Percentiles rank a stretch among this genome's conserved stretches.
Evolutionary conservation across 2,888 invertebrate species (phyloP).

Genomic region (Agrochola lota): DNA sequence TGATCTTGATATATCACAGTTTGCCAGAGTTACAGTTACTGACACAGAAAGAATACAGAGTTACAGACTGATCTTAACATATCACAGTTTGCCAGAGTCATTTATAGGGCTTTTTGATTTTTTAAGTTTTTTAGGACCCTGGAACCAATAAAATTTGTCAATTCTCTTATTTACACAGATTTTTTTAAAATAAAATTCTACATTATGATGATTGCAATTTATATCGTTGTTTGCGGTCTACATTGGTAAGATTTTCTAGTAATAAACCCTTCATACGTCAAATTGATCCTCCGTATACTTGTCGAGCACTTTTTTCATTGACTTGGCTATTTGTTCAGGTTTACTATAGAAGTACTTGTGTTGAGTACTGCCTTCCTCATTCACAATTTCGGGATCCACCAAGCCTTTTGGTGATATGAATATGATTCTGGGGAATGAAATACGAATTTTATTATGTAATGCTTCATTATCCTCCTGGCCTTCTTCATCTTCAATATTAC

Average conservation of each 20-base stretch:
- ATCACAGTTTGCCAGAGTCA: conserved; percentile 41
- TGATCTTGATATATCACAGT: conserved; percentile 36
- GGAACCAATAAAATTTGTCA: conserved; percentile 64
- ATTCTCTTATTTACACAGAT: conserved; percentile 33
- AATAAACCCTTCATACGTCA: conserved; percentile 75
- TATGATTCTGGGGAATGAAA: conserved; percentile 86
- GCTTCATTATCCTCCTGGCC: not conserved
- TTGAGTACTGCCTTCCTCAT: conserved; percentile 90
- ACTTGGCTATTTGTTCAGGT: conserved; percentile 87
- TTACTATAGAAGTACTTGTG: conserved; percentile 91
- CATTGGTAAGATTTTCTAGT: conserved; percentile 19
- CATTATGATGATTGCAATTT: not conserved
- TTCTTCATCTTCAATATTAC: not conserved
- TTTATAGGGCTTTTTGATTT: conserved; percentile 10
- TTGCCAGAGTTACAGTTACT: conserved; percentile 17
- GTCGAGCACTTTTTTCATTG: conserved; percentile 86
- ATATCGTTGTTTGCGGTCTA: conserved; percentile 14
- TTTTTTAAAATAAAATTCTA: not conserved
- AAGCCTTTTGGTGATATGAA: conserved; percentile 91
- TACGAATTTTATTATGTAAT: not conserved
- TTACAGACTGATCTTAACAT: conserved; percentile 32
- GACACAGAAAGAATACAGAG: conserved; percentile 32
- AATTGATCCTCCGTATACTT: conserved; percentile 81
- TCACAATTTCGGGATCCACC: conserved; percentile 89
- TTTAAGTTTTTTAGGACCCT: conserved; percentile 44